Conservation (phyloP, 2,113 vertebrate species). For the Elanus axillaris region DNA sequence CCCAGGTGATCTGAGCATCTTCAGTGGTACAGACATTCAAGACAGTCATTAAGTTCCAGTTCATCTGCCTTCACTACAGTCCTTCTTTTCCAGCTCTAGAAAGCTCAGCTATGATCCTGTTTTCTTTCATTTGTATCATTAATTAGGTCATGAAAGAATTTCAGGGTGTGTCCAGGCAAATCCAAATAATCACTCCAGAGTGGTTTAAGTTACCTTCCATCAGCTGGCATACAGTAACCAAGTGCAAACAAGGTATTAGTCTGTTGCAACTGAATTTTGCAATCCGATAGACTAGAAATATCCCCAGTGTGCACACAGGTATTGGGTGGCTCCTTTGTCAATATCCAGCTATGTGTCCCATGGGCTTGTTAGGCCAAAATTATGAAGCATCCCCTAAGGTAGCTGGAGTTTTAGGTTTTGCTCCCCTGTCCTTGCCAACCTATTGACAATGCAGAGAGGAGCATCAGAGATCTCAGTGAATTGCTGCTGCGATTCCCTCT, state of each 20-base stretch:
- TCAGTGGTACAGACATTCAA: not conserved
- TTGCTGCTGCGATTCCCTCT: not conserved
- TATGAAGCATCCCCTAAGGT: not conserved
- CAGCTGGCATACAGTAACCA: not conserved
- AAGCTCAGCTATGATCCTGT: not conserved
- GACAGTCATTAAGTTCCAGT: not conserved
- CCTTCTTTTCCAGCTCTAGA: not conserved
- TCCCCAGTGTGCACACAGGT: not conserved
- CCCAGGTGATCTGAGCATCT: not conserved
- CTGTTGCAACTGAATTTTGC: conserved; percentile 6
- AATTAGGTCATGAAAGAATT: not conserved
- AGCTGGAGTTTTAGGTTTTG: not conserved
- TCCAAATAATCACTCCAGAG: not conserved
- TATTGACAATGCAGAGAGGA: not conserved
- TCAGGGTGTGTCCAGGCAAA: not conserved
- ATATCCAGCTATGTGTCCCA: not conserved
- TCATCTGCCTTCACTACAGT: not conserved
- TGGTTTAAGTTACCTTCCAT: not conserved
- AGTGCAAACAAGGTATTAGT: not conserved
- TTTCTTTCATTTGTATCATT: not conserved
- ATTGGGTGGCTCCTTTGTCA: not conserved
- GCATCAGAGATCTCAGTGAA: not conserved
- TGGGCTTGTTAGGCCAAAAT: not conserved
- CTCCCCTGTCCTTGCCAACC: not conserved
- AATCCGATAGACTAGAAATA: not conserved